phyloP scores from a whole-genome alignment of 2,797 vertebrate genomes.

The Urosaurus nigricauda region DNA sequence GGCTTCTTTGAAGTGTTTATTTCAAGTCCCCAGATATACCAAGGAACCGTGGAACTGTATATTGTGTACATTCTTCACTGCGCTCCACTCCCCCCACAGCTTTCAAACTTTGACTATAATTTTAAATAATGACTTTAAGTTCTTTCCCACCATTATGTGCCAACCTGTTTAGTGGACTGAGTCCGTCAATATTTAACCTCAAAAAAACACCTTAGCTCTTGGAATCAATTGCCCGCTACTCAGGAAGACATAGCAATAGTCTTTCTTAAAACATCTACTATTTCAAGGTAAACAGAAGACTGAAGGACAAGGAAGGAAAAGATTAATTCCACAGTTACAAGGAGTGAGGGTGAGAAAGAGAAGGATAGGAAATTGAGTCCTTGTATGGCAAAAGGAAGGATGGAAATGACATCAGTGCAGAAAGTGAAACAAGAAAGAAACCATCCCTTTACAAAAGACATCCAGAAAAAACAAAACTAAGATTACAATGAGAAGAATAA shows the following conservation, averaged over 20 bases:
- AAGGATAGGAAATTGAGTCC: slow-evolving; percentile 2
- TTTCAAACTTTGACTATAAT: background rate
- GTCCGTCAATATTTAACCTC: slow-evolving; percentile 24
- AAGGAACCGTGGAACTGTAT: background rate
- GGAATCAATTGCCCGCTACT: background rate
- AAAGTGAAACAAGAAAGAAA: background rate
- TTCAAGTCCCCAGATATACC: slow-evolving; percentile 21
- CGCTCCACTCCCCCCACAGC: background rate
- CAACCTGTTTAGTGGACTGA: background rate
- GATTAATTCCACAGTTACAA: background rate
- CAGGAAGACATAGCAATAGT: background rate
- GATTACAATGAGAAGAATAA: background rate
- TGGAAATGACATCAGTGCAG: background rate
- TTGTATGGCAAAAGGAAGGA: slow-evolving; percentile 19
- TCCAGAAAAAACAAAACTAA: background rate
- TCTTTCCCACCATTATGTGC: background rate
- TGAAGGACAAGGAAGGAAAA: background rate
- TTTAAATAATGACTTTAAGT: background rate
- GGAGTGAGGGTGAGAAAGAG: background rate
- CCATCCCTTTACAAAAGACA: background rate
- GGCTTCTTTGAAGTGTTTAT: slow-evolving; percentile 41
- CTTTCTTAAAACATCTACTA: background rate
- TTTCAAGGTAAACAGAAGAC: background rate
- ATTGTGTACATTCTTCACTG: background rate
- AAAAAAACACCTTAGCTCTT: background rate